phyloP scores from a whole-genome alignment of 2,113 vertebrate genomes.

The Tetrax tetrax region DNA sequence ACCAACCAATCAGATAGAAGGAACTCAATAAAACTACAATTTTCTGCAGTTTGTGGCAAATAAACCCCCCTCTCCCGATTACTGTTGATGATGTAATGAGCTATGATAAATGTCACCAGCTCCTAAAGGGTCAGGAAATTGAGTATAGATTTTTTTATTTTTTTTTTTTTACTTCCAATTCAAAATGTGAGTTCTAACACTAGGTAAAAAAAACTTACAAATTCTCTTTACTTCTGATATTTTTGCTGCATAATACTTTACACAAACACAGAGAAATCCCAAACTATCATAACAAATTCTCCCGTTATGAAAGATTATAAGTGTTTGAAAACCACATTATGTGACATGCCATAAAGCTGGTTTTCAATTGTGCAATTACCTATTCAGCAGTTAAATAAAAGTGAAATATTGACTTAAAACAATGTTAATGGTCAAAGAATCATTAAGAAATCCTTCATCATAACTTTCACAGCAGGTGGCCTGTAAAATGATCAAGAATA shows the following conservation, averaged over 20 bases:
- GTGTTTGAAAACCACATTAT: conserved; percentile 65
- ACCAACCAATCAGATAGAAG: background rate
- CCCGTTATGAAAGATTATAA: conserved; percentile 60
- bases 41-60: conserved; percentile 38
- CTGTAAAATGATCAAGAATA: conserved; percentile 97
- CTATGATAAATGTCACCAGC: conserved; percentile 20
- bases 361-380: conserved; percentile 74
- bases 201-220: background rate
- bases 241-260: conserved; percentile 53
- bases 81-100: conserved; percentile 32
- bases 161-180: conserved; percentile 15
- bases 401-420: conserved; percentile 91
- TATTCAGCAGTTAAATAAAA: conserved; percentile 77
- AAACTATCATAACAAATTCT: conserved; percentile 50
- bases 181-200: background rate
- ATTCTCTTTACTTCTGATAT: background rate
- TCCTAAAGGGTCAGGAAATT: conserved; percentile 27
- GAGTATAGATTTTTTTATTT: background rate
- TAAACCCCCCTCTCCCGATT: background rate
- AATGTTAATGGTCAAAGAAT: conserved; percentile 92
- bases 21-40: conserved; percentile 35
- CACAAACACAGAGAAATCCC: conserved; percentile 43
- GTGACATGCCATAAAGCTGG: conserved; percentile 66
- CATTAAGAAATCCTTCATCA: conserved; percentile 97
- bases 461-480: conserved; percentile 91